Evolutionary conservation across 2,888 invertebrate species (phyloP).

Genomic region (Nemoura dubitans): DNA sequence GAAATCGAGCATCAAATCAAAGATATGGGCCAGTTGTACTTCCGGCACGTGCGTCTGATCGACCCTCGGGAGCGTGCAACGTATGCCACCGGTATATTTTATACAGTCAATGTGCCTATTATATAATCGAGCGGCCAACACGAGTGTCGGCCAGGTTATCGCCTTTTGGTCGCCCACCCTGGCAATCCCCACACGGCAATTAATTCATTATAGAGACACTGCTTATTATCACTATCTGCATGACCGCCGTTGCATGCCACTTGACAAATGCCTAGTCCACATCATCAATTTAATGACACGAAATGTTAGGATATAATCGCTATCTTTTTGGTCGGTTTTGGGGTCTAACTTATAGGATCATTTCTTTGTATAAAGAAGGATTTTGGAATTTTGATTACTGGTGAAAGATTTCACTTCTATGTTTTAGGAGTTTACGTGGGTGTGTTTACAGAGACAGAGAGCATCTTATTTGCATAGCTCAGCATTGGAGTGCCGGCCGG

Average conservation of each 20-base stretch:
- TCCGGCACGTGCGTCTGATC: slow-evolving; percentile 26
- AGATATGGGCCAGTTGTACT: slow-evolving; percentile 16
- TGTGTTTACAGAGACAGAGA: too few relatives aligned
- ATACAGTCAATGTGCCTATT: background rate
- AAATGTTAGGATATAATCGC: background rate
- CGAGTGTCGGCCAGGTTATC: background rate
- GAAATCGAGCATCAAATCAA: slow-evolving; percentile 32
- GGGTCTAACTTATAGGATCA: background rate
- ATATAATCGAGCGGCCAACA: background rate
- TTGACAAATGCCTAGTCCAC: background rate
- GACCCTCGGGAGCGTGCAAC: background rate
- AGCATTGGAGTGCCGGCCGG: too few relatives aligned
- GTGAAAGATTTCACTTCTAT: background rate
- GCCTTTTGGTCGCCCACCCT: background rate
- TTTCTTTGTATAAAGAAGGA: background rate
- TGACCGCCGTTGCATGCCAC: background rate
- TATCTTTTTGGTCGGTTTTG: background rate
- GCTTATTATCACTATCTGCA: background rate
- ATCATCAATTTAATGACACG: background rate
- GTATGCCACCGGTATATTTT: background rate
- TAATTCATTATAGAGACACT: background rate
- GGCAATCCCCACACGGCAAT: background rate
- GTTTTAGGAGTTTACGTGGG: too few relatives aligned
- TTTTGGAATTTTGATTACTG: background rate
- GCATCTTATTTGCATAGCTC: too few relatives aligned